Percentiles rank a stretch among this genome's conserved stretches.
Evolutionary conservation across 1,140 invertebrate species (phyloP).

Genomic region (Chelonus insularis): DNA sequence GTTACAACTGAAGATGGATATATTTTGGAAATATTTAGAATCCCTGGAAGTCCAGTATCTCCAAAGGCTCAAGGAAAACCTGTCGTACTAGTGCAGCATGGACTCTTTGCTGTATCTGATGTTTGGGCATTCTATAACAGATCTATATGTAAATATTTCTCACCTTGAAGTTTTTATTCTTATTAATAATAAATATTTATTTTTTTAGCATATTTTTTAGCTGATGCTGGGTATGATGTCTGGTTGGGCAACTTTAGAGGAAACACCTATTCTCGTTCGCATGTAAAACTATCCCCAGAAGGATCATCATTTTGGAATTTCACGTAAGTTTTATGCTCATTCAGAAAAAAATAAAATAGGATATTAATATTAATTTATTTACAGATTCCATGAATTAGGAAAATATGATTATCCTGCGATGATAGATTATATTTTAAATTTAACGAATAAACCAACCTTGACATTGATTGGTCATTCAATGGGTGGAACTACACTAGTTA

Average conservation of each 20-base stretch:
- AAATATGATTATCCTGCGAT: slow-evolving; percentile 70
- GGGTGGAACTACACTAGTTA: slow-evolving; percentile 61
- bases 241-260: slow-evolving; percentile 67
- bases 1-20: no score
- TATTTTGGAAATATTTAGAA: no score
- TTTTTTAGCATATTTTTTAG: slow-evolving; percentile 58
- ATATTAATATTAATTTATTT: background rate
- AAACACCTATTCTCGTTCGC: slow-evolving; percentile 58
- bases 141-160: no score
- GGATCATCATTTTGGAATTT: slow-evolving; percentile 47
- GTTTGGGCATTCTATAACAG: no score
- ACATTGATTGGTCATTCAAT: slow-evolving; percentile 65
- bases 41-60: no score
- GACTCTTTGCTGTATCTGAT: no score
- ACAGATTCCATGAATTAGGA: slow-evolving; percentile 64
- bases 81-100: no score
- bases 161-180: background rate
- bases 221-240: slow-evolving; percentile 75
- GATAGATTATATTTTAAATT: slow-evolving; percentile 67
- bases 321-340: background rate
- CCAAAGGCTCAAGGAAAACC: no score
- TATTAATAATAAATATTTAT: background rate
- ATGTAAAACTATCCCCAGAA: slow-evolving; percentile 45
- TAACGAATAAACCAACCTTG: slow-evolving; percentile 59
- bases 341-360: background rate